A percentile compares a stretch with the other conserved stretches of the same genome.
phyloP scores from a whole-genome alignment of 1,140 invertebrate species.

The Chelonus insularis region DNA sequence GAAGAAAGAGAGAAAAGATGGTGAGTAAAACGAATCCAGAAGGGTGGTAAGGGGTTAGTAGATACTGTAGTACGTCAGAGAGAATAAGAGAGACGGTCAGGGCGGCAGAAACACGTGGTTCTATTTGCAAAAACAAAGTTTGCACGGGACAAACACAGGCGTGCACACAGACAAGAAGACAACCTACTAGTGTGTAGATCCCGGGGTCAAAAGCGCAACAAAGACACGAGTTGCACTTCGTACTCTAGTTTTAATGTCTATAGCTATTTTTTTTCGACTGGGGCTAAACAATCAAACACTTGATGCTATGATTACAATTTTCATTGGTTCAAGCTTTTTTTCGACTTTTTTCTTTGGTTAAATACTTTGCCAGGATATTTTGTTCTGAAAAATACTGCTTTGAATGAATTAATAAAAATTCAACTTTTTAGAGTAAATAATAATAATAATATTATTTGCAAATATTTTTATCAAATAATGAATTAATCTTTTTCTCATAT shows the following conservation, averaged over 20 bases:
- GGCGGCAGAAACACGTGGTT: constrained; percentile 45
- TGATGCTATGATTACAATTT: neutral
- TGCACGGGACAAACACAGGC: constrained; percentile 52
- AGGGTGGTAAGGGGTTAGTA: constrained; percentile 20
- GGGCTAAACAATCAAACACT: neutral
- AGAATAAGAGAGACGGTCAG: constrained; percentile 32
- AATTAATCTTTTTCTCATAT: too few relatives aligned
- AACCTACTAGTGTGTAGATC: constrained; percentile 37
- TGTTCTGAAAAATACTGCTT: too few relatives aligned
- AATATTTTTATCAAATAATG: too few relatives aligned
- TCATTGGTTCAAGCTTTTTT: too few relatives aligned
- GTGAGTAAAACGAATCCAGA: constrained; percentile 17
- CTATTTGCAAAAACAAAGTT: constrained; percentile 57
- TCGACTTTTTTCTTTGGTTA: too few relatives aligned
- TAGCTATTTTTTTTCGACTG: neutral
- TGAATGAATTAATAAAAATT: too few relatives aligned
- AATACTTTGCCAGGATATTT: too few relatives aligned
- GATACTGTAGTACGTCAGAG: constrained; percentile 17
- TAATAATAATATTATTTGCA: too few relatives aligned
- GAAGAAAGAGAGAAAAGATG: constrained; percentile 17
- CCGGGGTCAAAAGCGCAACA: constrained; percentile 52
- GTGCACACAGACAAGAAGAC: constrained; percentile 33
- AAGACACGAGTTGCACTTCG: constrained; percentile 37
- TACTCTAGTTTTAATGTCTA: constrained; percentile 15
- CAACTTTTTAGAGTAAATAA: too few relatives aligned